Base-by-base conservation (phyloP, 2,888 invertebrate species). In the Chorisops tibialis region DNA sequence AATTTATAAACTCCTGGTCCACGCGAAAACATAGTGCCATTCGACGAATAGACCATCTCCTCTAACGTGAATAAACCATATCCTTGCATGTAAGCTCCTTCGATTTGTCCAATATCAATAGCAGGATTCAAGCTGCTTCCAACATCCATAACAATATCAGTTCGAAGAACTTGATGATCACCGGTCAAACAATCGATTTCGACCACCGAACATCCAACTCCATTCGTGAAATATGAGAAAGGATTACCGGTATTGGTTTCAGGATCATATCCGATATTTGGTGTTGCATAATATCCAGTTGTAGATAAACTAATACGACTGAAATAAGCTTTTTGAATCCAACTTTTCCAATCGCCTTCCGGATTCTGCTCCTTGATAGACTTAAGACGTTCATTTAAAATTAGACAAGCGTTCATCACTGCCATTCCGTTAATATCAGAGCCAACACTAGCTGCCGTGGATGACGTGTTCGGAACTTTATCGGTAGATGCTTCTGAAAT, bases 71-170 rank as follows among this genome's bases (percentile, higher is more conserved):
- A 95, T 61, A 97, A 76, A 1, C 96, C 97, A 71, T 95, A 93
- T 0, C 97, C 97, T 82, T 96, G 96, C 73, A 93, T 83, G 71
- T 96, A 97, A 0, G 84, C 97, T 2, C 97, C 97, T 79, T 97
- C 97, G 14, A 97, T 88, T 81, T 97, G 97, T 0, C 96, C 97
- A 69, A 97, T 91, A 71, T 97, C 97, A 67, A 97, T 93, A 1
- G 96, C 96, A 3, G 97, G 97, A 79, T 97, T 97, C 59, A 97
- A 79, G 77, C 96, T 96, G 69, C 91, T 88, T 1, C 96, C 96
- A 68, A 97, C 83, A 79, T 97, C 97, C 96, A 97, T 96, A 0
- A 97, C 95, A 69, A 97, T 96, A 71, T 97, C 95, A 1, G 92
- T 89, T 71, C 89, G 83, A 37, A 93, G 76, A 1, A 96, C 88